phyloP scores from a whole-genome alignment of 2,888 invertebrate species.

The Tiliacea citrago region DNA sequence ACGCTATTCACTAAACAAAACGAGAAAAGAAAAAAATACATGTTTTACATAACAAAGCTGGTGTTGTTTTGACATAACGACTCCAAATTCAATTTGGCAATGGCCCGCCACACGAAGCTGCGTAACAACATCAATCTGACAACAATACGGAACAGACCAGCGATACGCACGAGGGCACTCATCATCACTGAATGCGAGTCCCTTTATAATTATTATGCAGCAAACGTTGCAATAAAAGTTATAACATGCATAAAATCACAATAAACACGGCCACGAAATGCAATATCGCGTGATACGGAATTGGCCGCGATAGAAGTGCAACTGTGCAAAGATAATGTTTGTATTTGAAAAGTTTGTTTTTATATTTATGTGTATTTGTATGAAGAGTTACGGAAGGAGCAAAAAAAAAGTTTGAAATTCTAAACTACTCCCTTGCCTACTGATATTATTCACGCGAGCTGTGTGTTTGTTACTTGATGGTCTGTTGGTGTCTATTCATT shows the following conservation, averaged over 20 bases:
- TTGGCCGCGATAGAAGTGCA: slow-evolving; percentile 23
- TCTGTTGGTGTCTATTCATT: background rate
- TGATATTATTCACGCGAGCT: background rate
- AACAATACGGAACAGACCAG: background rate
- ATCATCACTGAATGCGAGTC: background rate
- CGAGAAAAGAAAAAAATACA: background rate
- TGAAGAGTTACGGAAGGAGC: background rate
- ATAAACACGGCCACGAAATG: slow-evolving; percentile 35
- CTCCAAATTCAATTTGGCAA: slow-evolving; percentile 8
- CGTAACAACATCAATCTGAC: background rate
- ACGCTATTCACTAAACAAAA: background rate
- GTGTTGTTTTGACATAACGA: background rate
- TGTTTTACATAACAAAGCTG: background rate
- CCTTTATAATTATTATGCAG: slow-evolving; percentile 11
- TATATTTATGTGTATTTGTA: background rate
- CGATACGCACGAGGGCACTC: background rate
- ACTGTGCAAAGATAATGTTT: slow-evolving; percentile 5
- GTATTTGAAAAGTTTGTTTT: slow-evolving; percentile 16
- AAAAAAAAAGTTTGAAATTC: background rate
- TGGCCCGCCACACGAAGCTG: background rate
- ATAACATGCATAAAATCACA: slow-evolving; percentile 35
- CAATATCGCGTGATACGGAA: slow-evolving; percentile 49
- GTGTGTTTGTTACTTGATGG: slow-evolving; percentile 1
- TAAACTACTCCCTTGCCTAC: background rate
- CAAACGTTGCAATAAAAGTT: slow-evolving; percentile 26